Conservation (phyloP, 30 jellyfish, hydroid and myxozoan species). For the Sanderia malayensis region DNA sequence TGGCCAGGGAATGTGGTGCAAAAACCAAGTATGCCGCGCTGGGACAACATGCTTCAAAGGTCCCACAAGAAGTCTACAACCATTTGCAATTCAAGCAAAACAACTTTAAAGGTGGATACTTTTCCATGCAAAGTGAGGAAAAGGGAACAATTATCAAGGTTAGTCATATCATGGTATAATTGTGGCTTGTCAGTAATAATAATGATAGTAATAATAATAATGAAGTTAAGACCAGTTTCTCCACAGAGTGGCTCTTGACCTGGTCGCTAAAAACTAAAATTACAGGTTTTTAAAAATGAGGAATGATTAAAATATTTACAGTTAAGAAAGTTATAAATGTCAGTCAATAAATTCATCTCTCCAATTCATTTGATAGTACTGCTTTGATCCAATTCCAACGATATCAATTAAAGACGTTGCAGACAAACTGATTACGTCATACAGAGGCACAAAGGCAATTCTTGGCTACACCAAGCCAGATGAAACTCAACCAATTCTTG, state of each 20-base stretch:
- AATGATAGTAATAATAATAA: too few species aligned
- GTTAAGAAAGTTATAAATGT: too few species aligned
- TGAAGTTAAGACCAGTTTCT: too few species aligned
- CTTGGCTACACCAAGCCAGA: slow-evolving; percentile 76
- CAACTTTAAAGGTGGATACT: slow-evolving; percentile 86
- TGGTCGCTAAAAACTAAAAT: too few species aligned
- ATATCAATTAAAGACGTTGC: slow-evolving; percentile 92
- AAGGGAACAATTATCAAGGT: slow-evolving; percentile 79
- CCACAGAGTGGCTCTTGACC: too few species aligned
- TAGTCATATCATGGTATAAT: too few species aligned
- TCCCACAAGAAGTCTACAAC: slow-evolving; percentile 71
- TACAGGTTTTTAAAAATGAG: too few species aligned
- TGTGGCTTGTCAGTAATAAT: too few species aligned
- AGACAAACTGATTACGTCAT: slow-evolving; percentile 68
- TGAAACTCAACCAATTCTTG: slow-evolving; percentile 76
- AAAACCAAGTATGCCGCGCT: slow-evolving; percentile 61
- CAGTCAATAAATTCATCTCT: too few species aligned
- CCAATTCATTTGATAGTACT: slow-evolving; percentile 57
- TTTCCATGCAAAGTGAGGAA: slow-evolving; percentile 77
- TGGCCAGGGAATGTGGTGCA: slow-evolving; percentile 95
- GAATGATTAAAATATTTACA: too few species aligned
- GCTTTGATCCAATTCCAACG: slow-evolving; percentile 93
- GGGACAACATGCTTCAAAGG: slow-evolving; percentile 49
- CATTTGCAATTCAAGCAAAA: slow-evolving; percentile 56
- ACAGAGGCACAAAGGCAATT: slow-evolving; percentile 55